Evolutionary conservation across 92 coral and sea anemone species (phyloP).

Genomic region (Plumapathes pennacea): DNA sequence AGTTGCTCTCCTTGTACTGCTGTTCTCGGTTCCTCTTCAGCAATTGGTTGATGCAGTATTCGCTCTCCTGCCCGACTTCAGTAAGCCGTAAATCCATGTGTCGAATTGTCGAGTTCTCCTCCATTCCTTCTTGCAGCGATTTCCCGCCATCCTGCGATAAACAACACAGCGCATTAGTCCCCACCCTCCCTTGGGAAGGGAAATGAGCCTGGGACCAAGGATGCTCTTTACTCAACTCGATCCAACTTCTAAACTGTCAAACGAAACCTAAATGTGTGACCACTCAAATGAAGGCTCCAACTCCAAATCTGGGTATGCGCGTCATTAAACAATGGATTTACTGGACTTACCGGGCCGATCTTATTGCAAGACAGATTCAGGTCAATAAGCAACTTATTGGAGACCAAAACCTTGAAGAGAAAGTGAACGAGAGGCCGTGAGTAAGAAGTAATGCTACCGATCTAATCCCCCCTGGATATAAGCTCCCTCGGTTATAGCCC

Average conservation of each 20-base stretch:
- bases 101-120: constrained; percentile 78
- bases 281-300: too few relatives aligned
- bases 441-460: too few relatives aligned
- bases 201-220: too few relatives aligned
- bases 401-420: constrained; percentile 67
- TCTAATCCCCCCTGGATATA: too few relatives aligned
- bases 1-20: constrained; percentile 62
- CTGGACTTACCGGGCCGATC: constrained; percentile 84
- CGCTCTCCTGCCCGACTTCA: constrained; percentile 95
- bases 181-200: background rate
- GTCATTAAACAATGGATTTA: too few relatives aligned
- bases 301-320: too few relatives aligned
- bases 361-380: constrained; percentile 93
- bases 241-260: too few relatives aligned
- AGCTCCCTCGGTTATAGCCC: too few relatives aligned
- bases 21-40: constrained; percentile 86
- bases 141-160: constrained; percentile 83
- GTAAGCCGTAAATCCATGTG: constrained; percentile 88
- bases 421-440: too few relatives aligned
- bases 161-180: background rate
- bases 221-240: too few relatives aligned
- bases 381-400: constrained; percentile 80
- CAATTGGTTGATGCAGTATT: constrained; percentile 91
- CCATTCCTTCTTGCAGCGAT: constrained; percentile 96
- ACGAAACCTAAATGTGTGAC: too few relatives aligned